phyloP scores from a whole-genome alignment of 2,888 invertebrate species.

The Cerastis leucographa region DNA sequence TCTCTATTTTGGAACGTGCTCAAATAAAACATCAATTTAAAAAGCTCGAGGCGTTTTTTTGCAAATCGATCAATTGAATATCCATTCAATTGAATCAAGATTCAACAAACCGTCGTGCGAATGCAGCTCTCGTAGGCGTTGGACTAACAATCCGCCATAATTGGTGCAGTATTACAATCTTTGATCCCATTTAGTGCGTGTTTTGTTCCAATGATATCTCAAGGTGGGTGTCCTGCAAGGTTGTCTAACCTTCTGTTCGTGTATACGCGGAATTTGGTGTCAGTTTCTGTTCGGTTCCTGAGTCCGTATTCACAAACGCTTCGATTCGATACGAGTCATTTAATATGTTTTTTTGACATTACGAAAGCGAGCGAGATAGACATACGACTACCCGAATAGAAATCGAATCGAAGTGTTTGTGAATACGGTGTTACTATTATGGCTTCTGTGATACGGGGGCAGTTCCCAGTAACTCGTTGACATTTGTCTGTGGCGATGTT shows the following conservation, averaged over 20 bases:
- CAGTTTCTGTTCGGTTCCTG: not conserved
- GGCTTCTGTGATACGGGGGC: no score
- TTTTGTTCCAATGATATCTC: conserved; percentile 39
- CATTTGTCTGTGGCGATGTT: not conserved
- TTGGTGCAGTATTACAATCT: conserved; percentile 57
- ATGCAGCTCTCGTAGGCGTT: conserved; percentile 48
- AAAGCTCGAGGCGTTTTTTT: not conserved
- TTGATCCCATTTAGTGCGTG: conserved; percentile 36
- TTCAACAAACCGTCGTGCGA: conserved; percentile 14
- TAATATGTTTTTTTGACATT: no score
- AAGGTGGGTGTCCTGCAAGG: conserved; percentile 40
- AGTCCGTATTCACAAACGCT: no score
- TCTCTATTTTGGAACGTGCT: not conserved
- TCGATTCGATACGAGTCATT: no score
- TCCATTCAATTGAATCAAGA: conserved; percentile 23
- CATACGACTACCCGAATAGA: no score
- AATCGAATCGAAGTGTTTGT: no score
- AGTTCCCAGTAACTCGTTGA: not conserved
- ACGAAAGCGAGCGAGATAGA: no score
- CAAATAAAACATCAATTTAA: not conserved
- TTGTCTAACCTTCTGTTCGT: not conserved
- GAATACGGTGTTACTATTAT: no score
- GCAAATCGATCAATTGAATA: conserved; percentile 16
- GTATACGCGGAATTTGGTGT: not conserved
- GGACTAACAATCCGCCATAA: conserved; percentile 33